A percentile compares a stretch with the other conserved stretches of the same genome.
Conservation (phyloP, 2,888 invertebrate genomes). For the Alviniconcha strummeri region DNA sequence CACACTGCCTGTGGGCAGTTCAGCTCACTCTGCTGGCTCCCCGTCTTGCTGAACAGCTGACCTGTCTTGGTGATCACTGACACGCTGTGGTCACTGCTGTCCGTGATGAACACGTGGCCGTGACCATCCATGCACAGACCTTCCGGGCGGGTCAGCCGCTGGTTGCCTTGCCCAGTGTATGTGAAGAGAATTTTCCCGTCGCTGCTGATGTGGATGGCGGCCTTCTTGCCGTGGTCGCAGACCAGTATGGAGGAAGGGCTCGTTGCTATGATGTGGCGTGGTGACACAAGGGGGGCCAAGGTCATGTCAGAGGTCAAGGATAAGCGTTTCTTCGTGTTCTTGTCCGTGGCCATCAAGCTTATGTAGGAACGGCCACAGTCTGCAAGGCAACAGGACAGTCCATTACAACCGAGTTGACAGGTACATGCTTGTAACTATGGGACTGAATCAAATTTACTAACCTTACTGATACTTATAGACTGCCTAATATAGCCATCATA, state of each 20-base stretch:
- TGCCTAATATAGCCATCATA: too few relatives aligned
- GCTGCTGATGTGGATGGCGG: neutral
- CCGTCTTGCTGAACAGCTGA: slow-evolving; percentile 19
- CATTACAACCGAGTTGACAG: too few relatives aligned
- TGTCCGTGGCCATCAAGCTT: neutral
- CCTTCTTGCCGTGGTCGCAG: slow-evolving; percentile 30
- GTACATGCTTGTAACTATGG: too few relatives aligned
- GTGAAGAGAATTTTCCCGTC: slow-evolving; percentile 28
- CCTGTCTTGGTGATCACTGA: slow-evolving; percentile 16
- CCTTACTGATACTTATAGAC: too few relatives aligned
- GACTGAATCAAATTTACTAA: too few relatives aligned
- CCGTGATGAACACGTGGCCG: slow-evolving; percentile 15
- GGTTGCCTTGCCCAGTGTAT: slow-evolving; percentile 20
- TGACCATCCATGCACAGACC: slow-evolving; percentile 25
- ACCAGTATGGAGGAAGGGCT: slow-evolving; percentile 25
- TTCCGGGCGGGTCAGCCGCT: slow-evolving; percentile 16
- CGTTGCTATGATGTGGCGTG: slow-evolving; percentile 18
- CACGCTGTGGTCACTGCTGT: slow-evolving; percentile 21
- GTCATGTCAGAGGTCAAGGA: neutral
- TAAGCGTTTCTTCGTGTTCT: neutral
- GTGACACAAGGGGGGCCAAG: slow-evolving; percentile 14
- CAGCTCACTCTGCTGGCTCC: slow-evolving; percentile 16
- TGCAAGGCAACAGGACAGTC: neutral
- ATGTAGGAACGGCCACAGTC: slow-evolving; percentile 9
- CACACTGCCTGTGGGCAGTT: slow-evolving; percentile 26